phyloP scores from a whole-genome alignment of 2,113 vertebrate species.

The Cyrtonyx montezumae region DNA sequence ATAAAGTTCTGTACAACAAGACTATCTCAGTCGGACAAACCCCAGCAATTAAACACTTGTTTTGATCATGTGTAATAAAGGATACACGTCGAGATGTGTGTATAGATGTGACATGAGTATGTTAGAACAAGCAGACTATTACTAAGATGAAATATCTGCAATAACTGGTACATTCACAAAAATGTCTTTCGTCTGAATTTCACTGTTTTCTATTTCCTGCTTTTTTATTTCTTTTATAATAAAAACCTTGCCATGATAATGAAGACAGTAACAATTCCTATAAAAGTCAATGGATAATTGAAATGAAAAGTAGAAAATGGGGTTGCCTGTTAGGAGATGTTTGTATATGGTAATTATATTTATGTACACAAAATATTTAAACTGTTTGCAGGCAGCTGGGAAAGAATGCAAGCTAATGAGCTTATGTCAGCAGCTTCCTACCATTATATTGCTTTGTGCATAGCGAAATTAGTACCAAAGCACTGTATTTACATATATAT shows the following conservation, averaged over 20 bases:
- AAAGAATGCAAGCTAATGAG: not conserved
- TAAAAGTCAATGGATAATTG: not conserved
- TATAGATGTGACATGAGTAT: not conserved
- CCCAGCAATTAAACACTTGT: not conserved
- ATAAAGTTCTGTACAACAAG: not conserved
- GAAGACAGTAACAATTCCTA: not conserved
- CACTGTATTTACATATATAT: not conserved
- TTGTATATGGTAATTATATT: not conserved
- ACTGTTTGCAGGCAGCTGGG: not conserved
- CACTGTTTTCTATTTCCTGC: not conserved
- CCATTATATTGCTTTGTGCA: not conserved
- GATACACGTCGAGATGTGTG: not conserved
- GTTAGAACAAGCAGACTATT: not conserved
- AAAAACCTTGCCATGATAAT: not conserved
- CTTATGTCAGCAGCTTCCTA: not conserved
- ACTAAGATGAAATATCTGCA: not conserved
- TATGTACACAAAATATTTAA: not conserved
- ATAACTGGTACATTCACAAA: not conserved
- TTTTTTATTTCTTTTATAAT: not conserved
- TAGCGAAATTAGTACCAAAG: not conserved
- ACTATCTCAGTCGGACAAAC: not conserved
- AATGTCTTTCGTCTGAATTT: not conserved
- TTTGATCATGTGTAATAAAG: not conserved
- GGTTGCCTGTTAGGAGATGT: not conserved
- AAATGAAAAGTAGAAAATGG: not conserved